Base-by-base conservation (phyloP, 2,888 invertebrate genomes). In the Noctuana brunneofusca region DNA sequence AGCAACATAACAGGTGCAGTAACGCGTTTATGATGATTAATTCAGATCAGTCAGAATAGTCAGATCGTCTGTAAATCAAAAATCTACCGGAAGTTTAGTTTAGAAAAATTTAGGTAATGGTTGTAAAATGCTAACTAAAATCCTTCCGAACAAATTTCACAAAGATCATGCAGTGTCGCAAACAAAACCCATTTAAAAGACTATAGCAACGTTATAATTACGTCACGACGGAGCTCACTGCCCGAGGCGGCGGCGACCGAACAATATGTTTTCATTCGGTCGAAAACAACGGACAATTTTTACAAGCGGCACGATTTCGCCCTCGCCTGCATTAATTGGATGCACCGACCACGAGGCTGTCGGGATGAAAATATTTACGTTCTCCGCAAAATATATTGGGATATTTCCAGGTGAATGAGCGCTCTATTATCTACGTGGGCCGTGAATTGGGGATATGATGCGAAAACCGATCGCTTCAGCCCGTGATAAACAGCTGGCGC, bases 251-350 rank as follows among this genome's bases (percentile, higher is more conserved):
- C 62, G 50, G 63, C 56, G 56, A 27, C 60, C 64, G 62, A 68
- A 73, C 73, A 74, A 79, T 80, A 75, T 75, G 76, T 77, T 78
- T 76, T 74, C 75, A 79, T 75, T 75, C 71, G 64, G 66, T 64
- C 64, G 71, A 77, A 76, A 78, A 78, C 71, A 73, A 68, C 67
- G 71, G 66, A 71, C 68, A 70, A 79, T 83, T 86, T 85, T 86
- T 83, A 79, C 75, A 80, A 78, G 76, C 76, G 74, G 66, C 64
- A 68, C 72, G 70, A 78, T 73, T 78, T 74, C 70, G 64, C 59
- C 73, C 69, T 70, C 76, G 78, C 76, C 76, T 77, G 78, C 75
- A 79, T 81, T 86, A 87, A 88, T 87, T 87, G 87, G 84, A 86
- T 81, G 84, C 84, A 80, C 76, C 81, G 83, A 84, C 84, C 86